phyloP scores from a whole-genome alignment of 1,140 invertebrate species.

The Octopus bimaculoides region DNA sequence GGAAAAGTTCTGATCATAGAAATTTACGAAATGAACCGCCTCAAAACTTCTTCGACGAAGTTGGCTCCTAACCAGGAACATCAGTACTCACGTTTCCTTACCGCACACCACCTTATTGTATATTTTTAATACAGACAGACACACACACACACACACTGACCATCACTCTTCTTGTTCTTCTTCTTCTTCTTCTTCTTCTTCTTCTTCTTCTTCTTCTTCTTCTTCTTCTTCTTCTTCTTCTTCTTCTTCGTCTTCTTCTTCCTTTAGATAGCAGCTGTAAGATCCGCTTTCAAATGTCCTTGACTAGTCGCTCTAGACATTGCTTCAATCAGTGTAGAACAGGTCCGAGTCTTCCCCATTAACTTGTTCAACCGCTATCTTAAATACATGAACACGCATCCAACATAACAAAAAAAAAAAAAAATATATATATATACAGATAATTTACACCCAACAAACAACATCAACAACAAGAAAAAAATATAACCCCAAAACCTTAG shows the following conservation, averaged over 20 bases:
- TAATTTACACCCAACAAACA: not conserved
- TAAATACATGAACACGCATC: not conserved
- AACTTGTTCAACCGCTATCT: not conserved
- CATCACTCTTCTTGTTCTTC: not conserved
- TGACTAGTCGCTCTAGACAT: not conserved
- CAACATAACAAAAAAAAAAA: not conserved
- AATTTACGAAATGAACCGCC: too few species aligned
- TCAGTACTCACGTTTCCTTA: too few species aligned
- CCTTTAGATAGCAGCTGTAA: not conserved
- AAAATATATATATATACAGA: not conserved
- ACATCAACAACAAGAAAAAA: too few species aligned
- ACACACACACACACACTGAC: too few species aligned
- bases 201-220: not conserved
- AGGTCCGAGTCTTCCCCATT: not conserved
- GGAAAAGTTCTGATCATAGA: too few species aligned
- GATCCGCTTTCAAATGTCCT: not conserved
- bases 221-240: not conserved
- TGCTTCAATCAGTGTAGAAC: not conserved
- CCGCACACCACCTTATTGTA: too few species aligned
- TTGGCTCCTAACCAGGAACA: too few species aligned
- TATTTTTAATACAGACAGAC: too few species aligned
- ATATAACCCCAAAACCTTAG: too few species aligned
- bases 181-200: not conserved
- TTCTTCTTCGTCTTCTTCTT: not conserved
- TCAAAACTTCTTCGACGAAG: too few species aligned